Evolutionary conservation across 2,113 vertebrate genomes (phyloP), one percentile per base, ranked within the genome.

Genomic region (Pycnonotus jocosus): DNA sequence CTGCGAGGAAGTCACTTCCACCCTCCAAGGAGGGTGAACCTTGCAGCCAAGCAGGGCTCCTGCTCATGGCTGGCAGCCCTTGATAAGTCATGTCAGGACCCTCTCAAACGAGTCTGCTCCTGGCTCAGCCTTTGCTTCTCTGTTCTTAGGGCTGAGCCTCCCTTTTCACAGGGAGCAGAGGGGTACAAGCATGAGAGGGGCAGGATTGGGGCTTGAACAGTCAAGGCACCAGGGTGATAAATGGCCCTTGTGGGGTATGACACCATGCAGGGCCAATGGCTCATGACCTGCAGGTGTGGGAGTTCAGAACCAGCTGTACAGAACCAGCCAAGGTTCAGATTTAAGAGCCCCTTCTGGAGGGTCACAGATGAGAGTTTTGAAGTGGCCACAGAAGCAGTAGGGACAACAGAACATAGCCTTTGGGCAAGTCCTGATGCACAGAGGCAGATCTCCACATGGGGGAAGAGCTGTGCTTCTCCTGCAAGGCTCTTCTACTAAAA

Each of bases 181-280:
- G 14, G 30, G 8, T 12, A 2, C 7, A 38, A 33, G 10, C 0
- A 0, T 0, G 2, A 20, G n/a, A 9, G 38, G 8, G 45, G 44
- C 40, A 64, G 62, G 71, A 22, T 17, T 7, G 27, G 61, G 44
- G 18, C 9, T 20, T 11, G 25, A 11, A 22, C 11, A 22, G 40
- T 25, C 20, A 10, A 33, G 61, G 70, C 48, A 12, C 4, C 4
- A 15, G 60, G n/a, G 20, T 33, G 20, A 58, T 6, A 13, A 35
- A 1, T 40, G 57, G 50, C 28, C 5, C n/a, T 3, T 3, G 4
- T 15, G 62, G 35, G 24, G 13, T 45, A 17, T 65, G 30, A 16
- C 6, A 57, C 68, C 24, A 22, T 0, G 0, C 30, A 33, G 60
- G 58, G 23, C n/a, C 12, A 1, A n/a, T 1, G 1, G 16, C 20